These are phyloP conservation scores for Rattus rattus DNA, from an alignment of 2,113 vertebrate genomes.

Conservation along the genomic window DNA sequence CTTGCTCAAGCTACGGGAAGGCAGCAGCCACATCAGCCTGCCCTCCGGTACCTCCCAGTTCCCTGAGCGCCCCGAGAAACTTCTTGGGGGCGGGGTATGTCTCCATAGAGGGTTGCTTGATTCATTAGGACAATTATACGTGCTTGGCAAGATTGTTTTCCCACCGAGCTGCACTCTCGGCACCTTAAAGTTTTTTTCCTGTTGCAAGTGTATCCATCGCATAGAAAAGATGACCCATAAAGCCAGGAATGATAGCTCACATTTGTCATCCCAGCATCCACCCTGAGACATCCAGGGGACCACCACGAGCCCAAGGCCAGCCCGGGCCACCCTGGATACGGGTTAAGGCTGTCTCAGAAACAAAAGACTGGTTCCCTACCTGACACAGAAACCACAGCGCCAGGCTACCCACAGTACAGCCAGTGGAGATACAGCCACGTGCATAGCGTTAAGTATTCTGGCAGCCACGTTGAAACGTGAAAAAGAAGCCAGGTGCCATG, in stretches of 20 bases:
- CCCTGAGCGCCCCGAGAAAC: neutral
- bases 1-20: slow-evolving; percentile 90
- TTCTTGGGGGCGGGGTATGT: neutral
- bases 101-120: neutral
- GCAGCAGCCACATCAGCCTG: slow-evolving; percentile 93
- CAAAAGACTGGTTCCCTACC: neutral
- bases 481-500: neutral
- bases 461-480: neutral
- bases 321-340: neutral
- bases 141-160: neutral
- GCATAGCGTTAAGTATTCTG: neutral
- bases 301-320: neutral
- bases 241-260: neutral
- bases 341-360: neutral
- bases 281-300: neutral
- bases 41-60: slow-evolving; percentile 89
- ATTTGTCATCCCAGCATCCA: neutral
- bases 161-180: neutral
- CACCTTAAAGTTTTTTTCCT: neutral
- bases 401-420: neutral
- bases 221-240: neutral
- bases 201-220: neutral
- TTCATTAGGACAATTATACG: neutral
- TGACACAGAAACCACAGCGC: neutral
- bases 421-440: neutral